phyloP scores from a whole-genome alignment of 2,888 invertebrate genomes.

The Embidobia sp. region DNA sequence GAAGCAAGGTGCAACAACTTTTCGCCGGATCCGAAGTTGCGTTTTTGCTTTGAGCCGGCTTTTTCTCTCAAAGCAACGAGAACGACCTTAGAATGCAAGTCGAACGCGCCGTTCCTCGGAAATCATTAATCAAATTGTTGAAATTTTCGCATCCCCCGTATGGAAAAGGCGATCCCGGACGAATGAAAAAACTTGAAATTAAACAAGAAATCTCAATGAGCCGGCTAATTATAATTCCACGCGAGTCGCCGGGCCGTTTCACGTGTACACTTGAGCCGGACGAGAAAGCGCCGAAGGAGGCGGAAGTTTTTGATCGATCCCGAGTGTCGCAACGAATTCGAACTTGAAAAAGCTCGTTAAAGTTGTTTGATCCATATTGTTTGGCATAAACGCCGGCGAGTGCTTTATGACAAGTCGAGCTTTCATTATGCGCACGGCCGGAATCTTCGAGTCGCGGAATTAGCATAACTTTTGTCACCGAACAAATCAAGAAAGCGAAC shows the following conservation, averaged over 20 bases:
- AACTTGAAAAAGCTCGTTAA: slow-evolving; percentile 37
- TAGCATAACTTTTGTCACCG: slow-evolving; percentile 63
- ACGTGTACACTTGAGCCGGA: too few relatives aligned
- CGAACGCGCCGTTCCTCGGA: too few relatives aligned
- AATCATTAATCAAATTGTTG: too few relatives aligned
- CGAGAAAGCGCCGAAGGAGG: neutral
- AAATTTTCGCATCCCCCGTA: too few relatives aligned
- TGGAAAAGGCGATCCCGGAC: too few relatives aligned
- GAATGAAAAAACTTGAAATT: too few relatives aligned
- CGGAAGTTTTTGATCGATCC: slow-evolving; percentile 5
- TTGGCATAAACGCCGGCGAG: slow-evolving; percentile 32
- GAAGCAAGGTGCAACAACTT: too few relatives aligned
- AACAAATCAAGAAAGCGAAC: slow-evolving; percentile 36
- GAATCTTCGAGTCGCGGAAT: slow-evolving; percentile 55
- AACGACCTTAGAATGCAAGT: too few relatives aligned
- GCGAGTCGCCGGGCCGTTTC: neutral
- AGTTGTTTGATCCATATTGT: slow-evolving; percentile 56
- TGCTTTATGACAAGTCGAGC: slow-evolving; percentile 49
- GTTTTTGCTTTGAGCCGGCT: too few relatives aligned
- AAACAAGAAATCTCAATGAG: too few relatives aligned
- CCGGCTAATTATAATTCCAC: slow-evolving; percentile 1
- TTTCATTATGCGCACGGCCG: slow-evolving; percentile 49
- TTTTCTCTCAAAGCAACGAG: too few relatives aligned
- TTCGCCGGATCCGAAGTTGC: too few relatives aligned
- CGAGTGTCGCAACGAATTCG: slow-evolving; percentile 24